Evolutionary conservation across 1,140 invertebrate species (phyloP), one percentile per base, ranked within the genome.

Genomic region (Bombus sylvicola): DNA sequence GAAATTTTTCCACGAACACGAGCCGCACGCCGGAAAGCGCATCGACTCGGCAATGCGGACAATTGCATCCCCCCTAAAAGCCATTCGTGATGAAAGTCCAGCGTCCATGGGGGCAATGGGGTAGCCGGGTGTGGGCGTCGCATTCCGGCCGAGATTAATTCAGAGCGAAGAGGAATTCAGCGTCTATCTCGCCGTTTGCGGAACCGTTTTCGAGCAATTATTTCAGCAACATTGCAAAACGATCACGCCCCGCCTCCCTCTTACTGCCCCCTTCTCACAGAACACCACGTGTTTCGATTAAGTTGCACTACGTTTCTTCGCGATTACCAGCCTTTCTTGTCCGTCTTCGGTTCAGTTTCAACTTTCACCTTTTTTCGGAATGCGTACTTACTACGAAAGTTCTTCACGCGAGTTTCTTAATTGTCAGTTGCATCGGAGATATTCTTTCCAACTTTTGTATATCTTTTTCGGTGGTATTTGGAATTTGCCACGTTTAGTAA

Each of bases 111-210:
- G 87, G 78, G 89, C 87, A 88, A 91, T 90, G 87, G 90, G 89
- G 84, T 90, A 85, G 81, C 69, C 78, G 84, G 87, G 90, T 90
- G 91, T 91, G 91, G 90, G 93, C 92, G 92, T 92, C 89, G 92
- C 93, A 94, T 94, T 94, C 93, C 93, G 91, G 90, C 92, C 88
- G 94, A 94, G 93, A 94, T 94, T 94, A 94, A 94, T 94, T 94
- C 93, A 92, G 90, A 92, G 92, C 91, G 91, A 92, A 93, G 92
- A 93, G 93, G 92, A 94, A 94, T 94, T 93, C 92, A 94, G 92
- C 92, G 92, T 93, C 89, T 94, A 94, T 94, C 93, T 92, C 91
- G 87, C 83, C 85, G 90, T 73, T 86, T 66, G 90, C 76, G 71
- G 86, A 88, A 92, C 85, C 87, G 78, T 92, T 93, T 92, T 93